Evolutionary conservation across 2,797 vertebrate genomes (phyloP), one percentile per base, ranked within the genome.

Genomic region (Protosalanx chinensis): DNA sequence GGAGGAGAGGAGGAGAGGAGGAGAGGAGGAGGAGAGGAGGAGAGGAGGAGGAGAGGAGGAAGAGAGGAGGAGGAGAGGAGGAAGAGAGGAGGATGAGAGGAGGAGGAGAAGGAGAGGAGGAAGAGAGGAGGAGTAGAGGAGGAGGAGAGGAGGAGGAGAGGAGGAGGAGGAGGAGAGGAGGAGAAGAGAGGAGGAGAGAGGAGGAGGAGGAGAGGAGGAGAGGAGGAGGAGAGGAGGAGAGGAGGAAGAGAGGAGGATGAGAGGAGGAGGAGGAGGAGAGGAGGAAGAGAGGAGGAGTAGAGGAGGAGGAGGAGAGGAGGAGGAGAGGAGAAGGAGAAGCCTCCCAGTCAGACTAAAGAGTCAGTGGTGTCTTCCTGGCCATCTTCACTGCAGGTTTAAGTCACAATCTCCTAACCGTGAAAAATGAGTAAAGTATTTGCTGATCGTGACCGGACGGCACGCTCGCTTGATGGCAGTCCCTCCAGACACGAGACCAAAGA

Each of bases 351-450:
- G 23, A 27, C 23, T 27, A 27, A 27, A 27, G 23, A 27, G 23
- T 27, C 23, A 35, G 3, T 46, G 41, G 41, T 46, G 8, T 46
- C 12, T 3, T 46, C 41, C 10, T 7, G 37, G 37, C 2, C 41
- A 13, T 46, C 8, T 13, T 13, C 41, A 8, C 41, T 46, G 41
- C 12, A 46, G 41, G 41, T 46, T 46, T 13, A 12, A 12, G 41
- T 46, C 41, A 41, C 13, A 46, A 13, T 37, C 7, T 37, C 35
- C 35, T 37, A 37, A 8, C 41, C 68, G 23, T 27, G 23, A 56
- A 65, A 77, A 78, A 85, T 82, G 87, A 85, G 86, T 74, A 87
- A 89, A 88, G 74, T 81, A 76, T 72, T 82, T 73, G 76, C 79
- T 80, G 85, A 62, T 83, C 81, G 76, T 69, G 60, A 51, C 77